Percentiles rank a stretch among this genome's conserved stretches.
Evolutionary conservation across 2,797 vertebrate species (phyloP).

Genomic region (Tapirus indicus): DNA sequence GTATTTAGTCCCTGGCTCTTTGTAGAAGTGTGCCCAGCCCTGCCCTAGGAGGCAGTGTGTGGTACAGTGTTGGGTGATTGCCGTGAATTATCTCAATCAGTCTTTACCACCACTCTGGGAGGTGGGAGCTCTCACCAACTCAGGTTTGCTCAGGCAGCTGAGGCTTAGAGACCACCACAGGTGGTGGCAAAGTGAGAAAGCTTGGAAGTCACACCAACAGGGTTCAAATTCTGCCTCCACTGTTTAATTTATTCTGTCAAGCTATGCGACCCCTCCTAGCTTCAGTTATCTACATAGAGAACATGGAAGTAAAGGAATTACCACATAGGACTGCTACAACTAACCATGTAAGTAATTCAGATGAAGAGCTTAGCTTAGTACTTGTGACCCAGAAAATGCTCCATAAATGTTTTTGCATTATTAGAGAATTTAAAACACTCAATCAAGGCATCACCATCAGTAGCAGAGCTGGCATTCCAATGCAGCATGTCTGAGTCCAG

Average conservation of each 20-base stretch:
- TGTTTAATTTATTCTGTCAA: neutral
- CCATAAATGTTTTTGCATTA: neutral
- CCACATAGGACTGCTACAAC: too few species aligned
- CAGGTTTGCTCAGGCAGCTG: too few species aligned
- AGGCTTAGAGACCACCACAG: neutral
- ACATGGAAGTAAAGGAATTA: neutral
- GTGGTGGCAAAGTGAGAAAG: too few species aligned
- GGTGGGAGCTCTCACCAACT: rapidly evolving
- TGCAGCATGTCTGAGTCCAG: neutral
- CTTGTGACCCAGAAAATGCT: neutral
- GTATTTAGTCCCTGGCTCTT: neutral
- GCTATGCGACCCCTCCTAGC: rapidly evolving
- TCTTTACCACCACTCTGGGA: rapidly evolving
- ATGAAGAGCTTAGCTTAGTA: neutral
- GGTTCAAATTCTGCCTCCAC: neutral
- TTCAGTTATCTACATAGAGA: neutral
- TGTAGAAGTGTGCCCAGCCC: neutral
- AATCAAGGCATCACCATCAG: neutral
- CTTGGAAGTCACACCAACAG: rapidly evolving
- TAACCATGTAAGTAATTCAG: neutral
- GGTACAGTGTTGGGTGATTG: neutral
- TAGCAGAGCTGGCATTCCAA: neutral
- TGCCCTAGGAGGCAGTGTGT: neutral
- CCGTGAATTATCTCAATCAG: rapidly evolving
- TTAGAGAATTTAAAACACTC: neutral